phyloP scores from a whole-genome alignment of 2,888 invertebrate genomes.

The Crepidodera aurea region DNA sequence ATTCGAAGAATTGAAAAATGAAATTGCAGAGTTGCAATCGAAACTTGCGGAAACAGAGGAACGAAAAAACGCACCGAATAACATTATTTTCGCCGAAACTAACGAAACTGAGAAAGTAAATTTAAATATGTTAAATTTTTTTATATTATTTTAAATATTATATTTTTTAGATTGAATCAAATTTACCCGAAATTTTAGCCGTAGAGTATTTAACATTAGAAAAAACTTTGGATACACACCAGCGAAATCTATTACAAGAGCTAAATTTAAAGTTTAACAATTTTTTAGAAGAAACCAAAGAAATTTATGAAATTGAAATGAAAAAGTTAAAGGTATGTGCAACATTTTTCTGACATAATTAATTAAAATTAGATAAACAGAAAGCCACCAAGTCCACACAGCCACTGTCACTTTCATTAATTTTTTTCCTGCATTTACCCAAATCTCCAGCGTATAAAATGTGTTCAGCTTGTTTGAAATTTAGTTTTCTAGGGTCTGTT shows the following conservation, averaged over 20 bases:
- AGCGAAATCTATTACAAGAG: conserved; percentile 45
- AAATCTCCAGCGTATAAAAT: no score
- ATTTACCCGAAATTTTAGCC: background rate
- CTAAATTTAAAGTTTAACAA: conserved; percentile 48
- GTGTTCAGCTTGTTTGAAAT: no score
- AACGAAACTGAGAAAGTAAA: conserved; percentile 9
- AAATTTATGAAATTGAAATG: conserved; percentile 46
- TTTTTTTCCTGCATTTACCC: no score
- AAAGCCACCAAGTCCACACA: no score
- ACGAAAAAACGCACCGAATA: no score
- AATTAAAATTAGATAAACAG: no score
- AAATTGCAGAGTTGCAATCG: conserved; percentile 65
- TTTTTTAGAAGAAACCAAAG: conserved; percentile 42
- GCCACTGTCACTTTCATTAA: no score
- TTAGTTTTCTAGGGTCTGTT: no score
- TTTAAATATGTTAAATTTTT: background rate
- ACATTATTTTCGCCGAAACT: background rate
- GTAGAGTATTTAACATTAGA: conserved; percentile 38
- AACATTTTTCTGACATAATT: no score
- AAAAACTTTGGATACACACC: conserved; percentile 40
- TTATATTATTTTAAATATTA: background rate
- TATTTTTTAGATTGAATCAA: background rate
- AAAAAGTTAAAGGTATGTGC: conserved; percentile 50
- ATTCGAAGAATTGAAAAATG: conserved; percentile 68
- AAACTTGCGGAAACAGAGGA: no score